Base-by-base conservation (phyloP, 2,888 invertebrate species). In the Amphipoea oculea region DNA sequence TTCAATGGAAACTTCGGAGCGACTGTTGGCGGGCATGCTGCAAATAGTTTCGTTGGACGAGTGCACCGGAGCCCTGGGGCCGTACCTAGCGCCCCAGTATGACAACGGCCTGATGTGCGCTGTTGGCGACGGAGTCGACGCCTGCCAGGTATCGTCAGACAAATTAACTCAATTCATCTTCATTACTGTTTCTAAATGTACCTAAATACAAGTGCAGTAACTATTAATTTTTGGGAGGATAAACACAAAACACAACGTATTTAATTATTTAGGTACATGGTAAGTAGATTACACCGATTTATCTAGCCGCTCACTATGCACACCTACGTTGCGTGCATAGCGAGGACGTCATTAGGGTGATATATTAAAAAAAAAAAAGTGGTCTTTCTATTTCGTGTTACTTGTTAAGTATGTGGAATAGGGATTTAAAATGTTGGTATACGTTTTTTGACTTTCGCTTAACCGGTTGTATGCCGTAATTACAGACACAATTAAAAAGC, bases 81-180 rank as follows among this genome's bases (percentile, higher is more conserved):
- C 90, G 29, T 91, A 91, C 73, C 89, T 95, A 66, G 95, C 96
- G 29, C 97, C 97, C 0, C 81, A 81, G 42, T 83, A 90, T 57
- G 92, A 94, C 68, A 88, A 91, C 75, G 97, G 97, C 17, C 96
- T 97, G 96, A 82, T 97, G 80, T 97, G 97, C 86, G 97, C 97
- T 36, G 73, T 94, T 73, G 97, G 97, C 65, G 92, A 95, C 75
- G 93, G 91, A 2, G 92, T 93, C 7, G 97, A 97, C 83, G 91
- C 96, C 72, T 97, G 97, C 88, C 96, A 96, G 94, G 97, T 96
- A 91, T 76, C 51, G 48, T 79, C 65, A 69, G 40, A 23, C 51
- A 73, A 76, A 83, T 79, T 75, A 79, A 66, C 65, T 67, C 29
- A 68, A 81, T 81, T 70, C 62, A 14, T 84, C 65, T 54, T 76